Evolutionary conservation across 2,888 invertebrate species (phyloP).

Genomic region (Sicus ferrugineus): DNA sequence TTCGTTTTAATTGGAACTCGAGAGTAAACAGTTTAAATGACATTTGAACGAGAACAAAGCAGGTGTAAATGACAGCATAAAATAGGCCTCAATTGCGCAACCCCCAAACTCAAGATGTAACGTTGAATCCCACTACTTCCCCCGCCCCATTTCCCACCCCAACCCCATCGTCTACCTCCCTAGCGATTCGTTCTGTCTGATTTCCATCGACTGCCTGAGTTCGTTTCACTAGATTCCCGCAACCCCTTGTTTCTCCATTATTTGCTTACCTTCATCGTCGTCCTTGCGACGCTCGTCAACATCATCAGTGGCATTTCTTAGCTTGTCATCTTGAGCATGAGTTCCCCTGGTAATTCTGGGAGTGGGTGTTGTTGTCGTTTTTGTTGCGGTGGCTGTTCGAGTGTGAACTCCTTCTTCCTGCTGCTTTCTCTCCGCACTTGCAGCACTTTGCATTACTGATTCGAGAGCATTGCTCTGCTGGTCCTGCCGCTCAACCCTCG

Average conservation of each 20-base stretch:
- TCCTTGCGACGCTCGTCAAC: slow-evolving; percentile 42
- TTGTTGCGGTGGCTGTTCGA: slow-evolving; percentile 42
- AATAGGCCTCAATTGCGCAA: no score
- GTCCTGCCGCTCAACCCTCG: slow-evolving; percentile 14
- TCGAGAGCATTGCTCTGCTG: slow-evolving; percentile 46
- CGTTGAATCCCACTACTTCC: not conserved
- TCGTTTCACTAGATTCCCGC: slow-evolving; percentile 22
- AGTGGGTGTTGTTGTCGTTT: slow-evolving; percentile 50
- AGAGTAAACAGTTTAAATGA: no score
- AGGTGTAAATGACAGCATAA: no score
- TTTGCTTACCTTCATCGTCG: slow-evolving; percentile 57
- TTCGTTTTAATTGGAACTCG: no score
- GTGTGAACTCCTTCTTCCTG: slow-evolving; percentile 32
- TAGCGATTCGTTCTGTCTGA: not conserved
- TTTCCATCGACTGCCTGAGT: not conserved
- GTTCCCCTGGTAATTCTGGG: slow-evolving; percentile 49
- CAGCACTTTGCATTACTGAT: slow-evolving; percentile 50
- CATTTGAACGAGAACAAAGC: no score
- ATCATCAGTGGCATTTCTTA: slow-evolving; percentile 32
- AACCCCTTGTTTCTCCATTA: slow-evolving; percentile 43
- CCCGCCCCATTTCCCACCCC: not conserved
- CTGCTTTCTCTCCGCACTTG: slow-evolving; percentile 47
- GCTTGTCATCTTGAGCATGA: slow-evolving; percentile 41
- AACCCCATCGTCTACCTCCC: not conserved
- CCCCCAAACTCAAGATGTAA: no score